Conservation (phyloP, 2,888 invertebrate species). For the Eupsilia transversa region DNA sequence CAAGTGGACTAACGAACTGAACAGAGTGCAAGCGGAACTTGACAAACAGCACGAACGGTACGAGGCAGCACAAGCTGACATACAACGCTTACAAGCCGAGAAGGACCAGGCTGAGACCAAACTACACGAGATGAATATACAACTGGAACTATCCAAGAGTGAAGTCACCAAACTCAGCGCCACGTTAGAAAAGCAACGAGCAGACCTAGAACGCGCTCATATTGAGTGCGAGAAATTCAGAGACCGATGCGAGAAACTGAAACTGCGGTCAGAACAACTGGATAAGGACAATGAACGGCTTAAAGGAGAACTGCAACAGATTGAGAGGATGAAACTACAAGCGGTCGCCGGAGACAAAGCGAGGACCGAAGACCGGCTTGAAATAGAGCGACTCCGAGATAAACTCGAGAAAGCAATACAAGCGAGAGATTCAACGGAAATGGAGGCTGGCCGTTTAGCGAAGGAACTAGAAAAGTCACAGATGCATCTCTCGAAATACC, state of each 20-base stretch:
- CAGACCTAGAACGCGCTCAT: conserved; percentile 95
- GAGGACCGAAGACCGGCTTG: conserved; percentile 93
- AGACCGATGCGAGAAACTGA: conserved; percentile 96
- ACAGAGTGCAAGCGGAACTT: conserved; percentile 94
- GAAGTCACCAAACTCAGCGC: conserved; percentile 94
- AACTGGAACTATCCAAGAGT: conserved; percentile 94
- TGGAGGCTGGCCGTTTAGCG: conserved; percentile 95
- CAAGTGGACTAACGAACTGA: conserved; percentile 91
- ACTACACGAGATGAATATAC: conserved; percentile 94
- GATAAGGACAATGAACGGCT: conserved; percentile 91
- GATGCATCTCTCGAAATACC: conserved; percentile 95
- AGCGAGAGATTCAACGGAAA: conserved; percentile 95
- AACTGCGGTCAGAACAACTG: conserved; percentile 92
- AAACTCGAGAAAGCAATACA: conserved; percentile 96
- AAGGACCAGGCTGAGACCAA: conserved; percentile 93
- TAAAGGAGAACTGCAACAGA: conserved; percentile 91
- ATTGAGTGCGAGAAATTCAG: conserved; percentile 97
- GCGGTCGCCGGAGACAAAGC: conserved; percentile 92
- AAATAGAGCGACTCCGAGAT: conserved; percentile 96
- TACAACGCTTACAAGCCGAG: conserved; percentile 92
- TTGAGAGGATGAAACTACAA: conserved; percentile 94
- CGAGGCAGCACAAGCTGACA: conserved; percentile 93
- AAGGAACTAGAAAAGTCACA: conserved; percentile 97
- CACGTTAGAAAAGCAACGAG: conserved; percentile 94
- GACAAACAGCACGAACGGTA: conserved; percentile 94